A percentile compares a stretch with the other conserved stretches of the same genome.
Conservation (phyloP, 92 coral and sea anemone genomes). For the Muricea muricata region DNA sequence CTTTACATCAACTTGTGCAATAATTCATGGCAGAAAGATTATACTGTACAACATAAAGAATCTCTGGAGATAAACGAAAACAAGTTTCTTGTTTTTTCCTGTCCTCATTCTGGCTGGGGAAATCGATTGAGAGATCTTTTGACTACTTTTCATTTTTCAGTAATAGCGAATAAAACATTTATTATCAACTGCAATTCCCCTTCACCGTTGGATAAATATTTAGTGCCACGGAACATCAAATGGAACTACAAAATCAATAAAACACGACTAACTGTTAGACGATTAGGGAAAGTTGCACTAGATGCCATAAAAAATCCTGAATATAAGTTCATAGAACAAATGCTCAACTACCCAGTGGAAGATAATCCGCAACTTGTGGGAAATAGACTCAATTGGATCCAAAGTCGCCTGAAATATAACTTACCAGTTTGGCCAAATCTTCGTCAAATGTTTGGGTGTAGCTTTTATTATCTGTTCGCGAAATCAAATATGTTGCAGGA, state of each 20-base stretch:
- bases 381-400: neutral
- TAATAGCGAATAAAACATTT: slow-evolving; percentile 83
- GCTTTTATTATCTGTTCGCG: slow-evolving; percentile 81
- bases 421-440: slow-evolving; percentile 27
- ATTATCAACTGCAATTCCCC: slow-evolving; percentile 85
- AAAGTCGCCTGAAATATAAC: neutral
- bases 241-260: slow-evolving; percentile 74
- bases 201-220: slow-evolving; percentile 84
- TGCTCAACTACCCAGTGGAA: slow-evolving; percentile 20
- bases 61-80: neutral
- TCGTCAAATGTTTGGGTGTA: slow-evolving; percentile 79
- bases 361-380: neutral
- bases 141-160: slow-evolving; percentile 78
- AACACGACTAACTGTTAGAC: slow-evolving; percentile 8
- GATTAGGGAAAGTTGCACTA: neutral
- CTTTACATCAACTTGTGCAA: neutral
- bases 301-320: neutral
- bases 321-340: neutral
- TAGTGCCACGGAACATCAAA: slow-evolving; percentile 73
- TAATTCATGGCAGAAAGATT: neutral
- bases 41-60: neutral
- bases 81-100: neutral
- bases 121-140: slow-evolving; percentile 84
- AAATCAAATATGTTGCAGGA: slow-evolving; percentile 68
- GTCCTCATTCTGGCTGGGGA: slow-evolving; percentile 65